Conservation (phyloP, 2,113 vertebrate genomes). For the Limanda limanda region DNA sequence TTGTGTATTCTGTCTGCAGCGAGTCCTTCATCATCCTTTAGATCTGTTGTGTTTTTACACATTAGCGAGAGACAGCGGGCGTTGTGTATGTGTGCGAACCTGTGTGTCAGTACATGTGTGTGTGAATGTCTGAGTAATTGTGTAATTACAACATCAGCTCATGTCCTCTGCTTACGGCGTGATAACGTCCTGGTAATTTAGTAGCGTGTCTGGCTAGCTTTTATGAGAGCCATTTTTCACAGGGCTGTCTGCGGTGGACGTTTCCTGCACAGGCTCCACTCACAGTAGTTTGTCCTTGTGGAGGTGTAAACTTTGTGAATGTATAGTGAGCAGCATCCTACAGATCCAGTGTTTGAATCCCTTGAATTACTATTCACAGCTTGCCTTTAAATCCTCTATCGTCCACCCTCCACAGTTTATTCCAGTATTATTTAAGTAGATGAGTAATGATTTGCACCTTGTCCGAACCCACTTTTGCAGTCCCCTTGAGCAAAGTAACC, state of each 20-base stretch:
- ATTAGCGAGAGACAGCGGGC: neutral
- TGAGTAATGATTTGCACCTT: slow-evolving; percentile 6
- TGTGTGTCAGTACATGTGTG: neutral
- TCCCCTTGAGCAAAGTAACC: slow-evolving; percentile 23
- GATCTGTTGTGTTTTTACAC: slow-evolving; percentile 9
- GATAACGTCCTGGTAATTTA: slow-evolving; percentile 52
- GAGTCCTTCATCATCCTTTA: slow-evolving; percentile 12
- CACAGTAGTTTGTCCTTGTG: slow-evolving; percentile 34
- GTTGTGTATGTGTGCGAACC: slow-evolving; percentile 5
- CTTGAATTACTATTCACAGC: slow-evolving; percentile 20
- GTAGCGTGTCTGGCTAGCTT: slow-evolving; percentile 39
- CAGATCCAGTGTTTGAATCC: slow-evolving; percentile 33
- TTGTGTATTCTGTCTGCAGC: slow-evolving; percentile 8
- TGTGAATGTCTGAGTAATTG: slow-evolving; percentile 48
- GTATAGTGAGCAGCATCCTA: slow-evolving; percentile 11
- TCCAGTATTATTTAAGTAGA: slow-evolving; percentile 15
- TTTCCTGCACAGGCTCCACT: slow-evolving; percentile 23
- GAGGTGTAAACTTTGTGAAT: slow-evolving; percentile 25
- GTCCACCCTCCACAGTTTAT: slow-evolving; percentile 4
- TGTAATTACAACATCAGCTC: slow-evolving; percentile 66
- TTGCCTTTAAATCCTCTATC: neutral
- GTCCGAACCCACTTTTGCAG: neutral
- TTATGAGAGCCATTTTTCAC: slow-evolving; percentile 68
- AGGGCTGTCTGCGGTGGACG: slow-evolving; percentile 20
- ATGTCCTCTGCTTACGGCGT: slow-evolving; percentile 45